Evolutionary conservation across 2,797 vertebrate species (phyloP).

Genomic region (Helostoma temminkii): DNA sequence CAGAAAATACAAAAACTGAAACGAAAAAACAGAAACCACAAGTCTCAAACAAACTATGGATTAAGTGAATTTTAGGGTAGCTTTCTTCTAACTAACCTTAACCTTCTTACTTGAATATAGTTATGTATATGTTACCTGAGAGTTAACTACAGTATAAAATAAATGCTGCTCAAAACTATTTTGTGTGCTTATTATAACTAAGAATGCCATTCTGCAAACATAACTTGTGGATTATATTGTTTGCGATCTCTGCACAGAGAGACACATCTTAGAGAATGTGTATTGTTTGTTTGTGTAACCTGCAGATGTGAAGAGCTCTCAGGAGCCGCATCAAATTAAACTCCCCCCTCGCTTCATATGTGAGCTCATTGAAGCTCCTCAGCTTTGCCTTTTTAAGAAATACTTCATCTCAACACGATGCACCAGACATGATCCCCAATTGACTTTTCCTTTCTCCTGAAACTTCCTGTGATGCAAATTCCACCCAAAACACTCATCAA

Average conservation of each 20-base stretch:
- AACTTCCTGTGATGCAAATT: conserved; percentile 34
- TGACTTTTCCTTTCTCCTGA: background rate
- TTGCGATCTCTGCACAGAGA: conserved; percentile 36
- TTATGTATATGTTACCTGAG: too few relatives aligned
- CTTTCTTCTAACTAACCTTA: too few relatives aligned
- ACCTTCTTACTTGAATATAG: too few relatives aligned
- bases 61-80: too few relatives aligned
- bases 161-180: background rate
- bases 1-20: too few relatives aligned
- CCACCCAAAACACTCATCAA: conserved; percentile 23
- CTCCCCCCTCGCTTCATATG: conserved; percentile 11
- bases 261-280: conserved; percentile 37
- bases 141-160: background rate
- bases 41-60: too few relatives aligned
- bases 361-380: conserved; percentile 49
- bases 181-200: conserved; percentile 20
- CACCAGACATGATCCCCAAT: conserved; percentile 11
- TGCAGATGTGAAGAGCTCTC: conserved; percentile 61
- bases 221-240: conserved; percentile 45
- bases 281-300: conserved; percentile 56
- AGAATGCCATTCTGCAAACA: conserved; percentile 35
- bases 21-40: too few relatives aligned
- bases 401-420: conserved; percentile 18
- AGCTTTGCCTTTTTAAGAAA: conserved; percentile 43
- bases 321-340: conserved; percentile 41